Base-by-base conservation (phyloP, 23 tunicate genomes). In the Ascidia mentula region DNA sequence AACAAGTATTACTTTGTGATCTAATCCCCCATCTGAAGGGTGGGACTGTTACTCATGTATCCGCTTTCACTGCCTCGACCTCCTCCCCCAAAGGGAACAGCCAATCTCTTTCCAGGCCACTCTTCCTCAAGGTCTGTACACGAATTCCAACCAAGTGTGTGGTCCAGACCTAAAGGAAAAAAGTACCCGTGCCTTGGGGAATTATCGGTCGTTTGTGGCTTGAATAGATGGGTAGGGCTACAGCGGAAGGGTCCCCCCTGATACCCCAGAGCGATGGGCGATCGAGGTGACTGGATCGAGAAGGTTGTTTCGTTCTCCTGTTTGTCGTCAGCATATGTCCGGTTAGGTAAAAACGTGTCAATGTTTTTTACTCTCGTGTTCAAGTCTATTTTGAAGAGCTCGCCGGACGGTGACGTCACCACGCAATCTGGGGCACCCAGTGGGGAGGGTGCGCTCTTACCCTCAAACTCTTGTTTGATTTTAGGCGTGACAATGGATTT, bases 331-430 rank as follows among this genome's bases (percentile, higher is more conserved):
- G 15, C 15, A 28, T 9, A 5, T 20, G 28, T 5, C 24, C 65
- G 13, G 65, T 28, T 6, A 20, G 65, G 4, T 1, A 28, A 53
- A 53, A 53, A 53, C 65, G 65, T 3, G 4, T 9, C 65, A 26
- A 6, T 53, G 1, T 9, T 9, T 3, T 9, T 28, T 1, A 6
- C 65, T 5, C 13, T 28, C 13, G 65, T 26, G 2, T 18, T n/a
- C 9, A 18, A 9, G 72, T 28, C 33, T 8, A 69, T 31, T 17
- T 71, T 36, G 39, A 34, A 3, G 38, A 31, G n/a, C 39, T 71
- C 75, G 8, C 75, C 75, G 12, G 75, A 34, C 33, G 75, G 75
- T 71, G 75, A 71, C 75, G 75, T 71, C 38, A 71, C 75, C 6
- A 71, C 75, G 39, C 75, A 71, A 3, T 18, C 4, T 22, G 75